Evolutionary conservation across 1,140 invertebrate species (phyloP).

Genomic region (Bombus balteatus): DNA sequence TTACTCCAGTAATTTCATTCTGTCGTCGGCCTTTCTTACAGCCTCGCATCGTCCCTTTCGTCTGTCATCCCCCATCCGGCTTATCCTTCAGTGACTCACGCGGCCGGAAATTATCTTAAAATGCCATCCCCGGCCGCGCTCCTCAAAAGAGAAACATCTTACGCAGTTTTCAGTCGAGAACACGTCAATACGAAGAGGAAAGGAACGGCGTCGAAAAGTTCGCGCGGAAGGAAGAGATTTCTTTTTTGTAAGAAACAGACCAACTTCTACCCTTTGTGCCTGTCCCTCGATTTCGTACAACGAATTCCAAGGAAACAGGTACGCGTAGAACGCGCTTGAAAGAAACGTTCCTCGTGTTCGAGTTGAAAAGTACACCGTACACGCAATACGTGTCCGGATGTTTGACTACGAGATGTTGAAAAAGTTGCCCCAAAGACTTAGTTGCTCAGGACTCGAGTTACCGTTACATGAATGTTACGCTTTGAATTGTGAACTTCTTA

Average conservation of each 20-base stretch:
- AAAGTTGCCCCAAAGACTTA: not conserved
- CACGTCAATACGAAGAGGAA: slow-evolving; percentile 28
- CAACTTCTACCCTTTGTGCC: slow-evolving; percentile 26
- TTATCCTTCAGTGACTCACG: slow-evolving; percentile 37
- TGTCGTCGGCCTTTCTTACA: not conserved
- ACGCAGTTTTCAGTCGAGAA: slow-evolving; percentile 49
- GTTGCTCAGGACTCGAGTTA: not conserved
- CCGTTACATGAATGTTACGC: not conserved
- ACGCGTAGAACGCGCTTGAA: not conserved
- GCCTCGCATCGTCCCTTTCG: not conserved
- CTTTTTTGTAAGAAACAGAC: not conserved
- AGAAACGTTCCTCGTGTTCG: not conserved
- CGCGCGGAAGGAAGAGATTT: slow-evolving; percentile 4
- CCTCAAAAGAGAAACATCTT: slow-evolving; percentile 43
- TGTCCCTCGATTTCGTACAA: too few relatives aligned
- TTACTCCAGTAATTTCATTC: slow-evolving; percentile 70
- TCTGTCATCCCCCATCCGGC: not conserved
- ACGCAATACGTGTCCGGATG: not conserved
- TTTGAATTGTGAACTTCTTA: too few relatives aligned
- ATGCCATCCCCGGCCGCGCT: not conserved
- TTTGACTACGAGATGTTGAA: not conserved
- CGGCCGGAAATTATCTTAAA: slow-evolving; percentile 53
- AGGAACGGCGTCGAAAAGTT: not conserved
- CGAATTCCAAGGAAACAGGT: not conserved
- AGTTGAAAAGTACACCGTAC: not conserved